Evolutionary conservation across 2,113 vertebrate genomes (phyloP).

Genomic region (Leucopsar rothschildi): DNA sequence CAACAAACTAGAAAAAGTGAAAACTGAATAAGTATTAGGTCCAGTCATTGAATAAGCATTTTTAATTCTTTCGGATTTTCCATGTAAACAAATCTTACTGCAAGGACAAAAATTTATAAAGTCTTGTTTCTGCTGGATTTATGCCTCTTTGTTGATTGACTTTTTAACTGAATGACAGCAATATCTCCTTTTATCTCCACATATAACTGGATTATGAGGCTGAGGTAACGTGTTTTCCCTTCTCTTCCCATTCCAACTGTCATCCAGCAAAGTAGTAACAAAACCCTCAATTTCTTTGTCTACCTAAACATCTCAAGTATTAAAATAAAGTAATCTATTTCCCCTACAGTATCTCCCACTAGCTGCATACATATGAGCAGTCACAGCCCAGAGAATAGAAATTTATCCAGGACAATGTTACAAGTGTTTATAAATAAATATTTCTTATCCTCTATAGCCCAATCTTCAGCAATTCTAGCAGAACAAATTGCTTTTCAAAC

Average conservation of each 20-base stretch:
- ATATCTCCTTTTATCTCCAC: background rate
- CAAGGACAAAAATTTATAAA: background rate
- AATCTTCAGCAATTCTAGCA: background rate
- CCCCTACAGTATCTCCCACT: background rate
- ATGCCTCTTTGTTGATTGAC: background rate
- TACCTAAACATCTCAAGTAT: background rate
- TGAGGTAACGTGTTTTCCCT: background rate
- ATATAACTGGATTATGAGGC: background rate
- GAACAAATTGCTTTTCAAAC: background rate
- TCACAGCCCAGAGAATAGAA: background rate
- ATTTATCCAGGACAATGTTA: background rate
- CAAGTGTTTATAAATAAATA: background rate
- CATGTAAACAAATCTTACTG: background rate
- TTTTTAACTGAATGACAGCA: constrained; percentile 22
- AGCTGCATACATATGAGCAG: background rate
- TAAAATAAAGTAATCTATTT: background rate
- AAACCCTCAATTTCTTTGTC: background rate
- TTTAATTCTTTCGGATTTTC: background rate
- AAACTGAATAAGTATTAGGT: background rate
- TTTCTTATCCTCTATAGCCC: background rate
- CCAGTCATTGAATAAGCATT: background rate
- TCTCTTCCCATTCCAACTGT: background rate
- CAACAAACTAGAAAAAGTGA: background rate
- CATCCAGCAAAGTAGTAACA: background rate
- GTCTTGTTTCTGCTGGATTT: background rate